Evolutionary conservation across 2,113 vertebrate genomes (phyloP), one percentile per base, ranked within the genome.

Genomic region (Deroptyus accipitrinus): DNA sequence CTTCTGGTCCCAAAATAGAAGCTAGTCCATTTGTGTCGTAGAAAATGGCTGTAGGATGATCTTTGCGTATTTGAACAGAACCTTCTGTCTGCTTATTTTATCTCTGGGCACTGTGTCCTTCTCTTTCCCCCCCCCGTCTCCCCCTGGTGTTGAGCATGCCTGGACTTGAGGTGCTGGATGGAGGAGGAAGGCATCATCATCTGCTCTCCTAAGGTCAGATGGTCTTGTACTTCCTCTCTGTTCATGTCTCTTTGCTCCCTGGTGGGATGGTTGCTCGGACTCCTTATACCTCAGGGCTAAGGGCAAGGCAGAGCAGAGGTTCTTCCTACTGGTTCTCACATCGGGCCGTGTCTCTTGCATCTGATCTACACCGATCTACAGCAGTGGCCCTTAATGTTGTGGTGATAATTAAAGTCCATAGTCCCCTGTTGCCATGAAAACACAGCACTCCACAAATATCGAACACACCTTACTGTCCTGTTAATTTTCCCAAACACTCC

Each of bases 391-490:
- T 90, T 63, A 20, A 63, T 8, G 6, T 24, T 11, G 2, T 2
- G 0, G 44, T 7, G 3, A 68, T 74, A 96, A 97, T 96, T 95
- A 96, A 94, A 96, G 92, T 72, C 83, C 6, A 2, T 23, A 85
- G 67, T 52, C 83, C 76, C 64, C n/a, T 22, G 93, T 97, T 96
- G 79, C 96, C 85, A 93, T 2, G 80, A 97, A 96, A 97, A 97
- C 88, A 0, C 87, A 90, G 90, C 92, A 61, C 84, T 94, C 80
- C 77, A 66, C 94, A 94, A 96, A 85, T 80, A 94, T 41, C 4
- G 8, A 93, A 59, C 61, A n/a, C 86, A 88, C 88, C 80, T 95
- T 93, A 51, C 2, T 0, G n/a, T 52, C 80, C 52, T 66, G 2
- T 55, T 96, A 37, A 28, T 91, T 95, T 80, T 82, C 41, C 94